Base-by-base conservation (phyloP, 2,797 vertebrate species). In the Ispidina picta region DNA sequence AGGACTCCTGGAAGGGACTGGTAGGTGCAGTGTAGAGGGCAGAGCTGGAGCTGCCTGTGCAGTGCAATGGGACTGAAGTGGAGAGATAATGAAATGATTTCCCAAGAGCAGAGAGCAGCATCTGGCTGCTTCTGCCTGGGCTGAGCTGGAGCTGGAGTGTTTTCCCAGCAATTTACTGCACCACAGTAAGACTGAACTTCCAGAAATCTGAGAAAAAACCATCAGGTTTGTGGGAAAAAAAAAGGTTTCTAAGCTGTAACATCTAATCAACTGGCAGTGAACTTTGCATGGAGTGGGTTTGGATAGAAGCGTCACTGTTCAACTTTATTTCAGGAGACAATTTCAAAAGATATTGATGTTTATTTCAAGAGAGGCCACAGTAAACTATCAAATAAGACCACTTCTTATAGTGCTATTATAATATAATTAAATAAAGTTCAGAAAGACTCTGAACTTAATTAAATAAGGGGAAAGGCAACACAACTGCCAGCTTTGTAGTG, bases 391-490 rank as follows among this genome's bases (percentile, higher is more conserved):
- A 59, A 66, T 63, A 70, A 70, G 12, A 48, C 69, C 22, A 78
- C 29, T 63, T 77, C 46, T 76, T 75, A n/a, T 4, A 55, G 52
- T 78, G 29, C 22, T 81, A 20, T n/a, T 83, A n/a, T 4, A 43
- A 56, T 58, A 69, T 31, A 63, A 90, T 77, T 88, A 73, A 84
- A 82, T 37, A 48, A 66, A 92, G 16, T 51, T 93, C 74, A 88
- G 60, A 80, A 94, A 73, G 44, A 70, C 49, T 88, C 64, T 70
- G 25, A 22, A 41, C 28, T 86, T 95, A 79, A 82, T 90, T 84
- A 75, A 90, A 92, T 25, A 75, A 75, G 25, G 83, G 19, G 71
- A 78, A 81, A 91, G 33, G 31, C 71, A 93, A 90, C 59, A 63
- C 48, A 79, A 75, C 56, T 52, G 39, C 73, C 56, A 82, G 31